Evolutionary conservation across 2,888 invertebrate genomes (phyloP), one percentile per base, ranked within the genome.

Genomic region (Gryllus longicercus): DNA sequence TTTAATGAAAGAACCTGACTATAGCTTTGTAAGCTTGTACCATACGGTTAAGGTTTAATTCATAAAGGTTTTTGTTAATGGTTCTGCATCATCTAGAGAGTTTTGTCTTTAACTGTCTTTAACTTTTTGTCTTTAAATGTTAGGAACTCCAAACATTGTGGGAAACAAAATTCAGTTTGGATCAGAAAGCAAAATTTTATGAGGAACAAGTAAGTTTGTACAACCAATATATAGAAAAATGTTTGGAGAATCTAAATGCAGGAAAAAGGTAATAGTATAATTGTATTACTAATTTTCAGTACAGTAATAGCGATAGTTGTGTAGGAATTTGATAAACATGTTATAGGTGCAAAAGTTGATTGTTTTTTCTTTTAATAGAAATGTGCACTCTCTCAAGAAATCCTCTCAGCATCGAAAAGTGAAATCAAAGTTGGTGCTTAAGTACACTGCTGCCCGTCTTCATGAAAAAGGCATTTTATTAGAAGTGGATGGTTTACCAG

Each of bases 151-250:
- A 90, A 49, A 91, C 91, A 3, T 87, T 94, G 21, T 89, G 90
- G 3, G 86, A 89, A 23, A 93, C 94, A 0, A 91, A 92, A 84
- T 90, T 91, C 81, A 91, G 91, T 83, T 87, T 95, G 25, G 88
- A 89, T 79, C 91, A 91, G 79, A 94, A 94, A 86, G 90, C 92
- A 0, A 90, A 90, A 82, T 94, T 93, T 86, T 93, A 92, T 83
- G 91, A 93, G 85, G 93, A 94, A 83, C 94, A 94, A 86, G 91
- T 93, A 79, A 90, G 91, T 84, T 94, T 91, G 83, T 95, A 94
- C 85, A 92, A 93, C 84, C 90, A 92, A 84, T 95, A 95, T 84
- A 92, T 94, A 81, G 91, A 92, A 85, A 91, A 91, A 2, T 94
- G 94, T 85, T 88, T 94, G 77, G 91, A 92, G 78, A 94, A 94